Conservation (phyloP, 2,113 vertebrate species). For the Mobula hypostoma region DNA sequence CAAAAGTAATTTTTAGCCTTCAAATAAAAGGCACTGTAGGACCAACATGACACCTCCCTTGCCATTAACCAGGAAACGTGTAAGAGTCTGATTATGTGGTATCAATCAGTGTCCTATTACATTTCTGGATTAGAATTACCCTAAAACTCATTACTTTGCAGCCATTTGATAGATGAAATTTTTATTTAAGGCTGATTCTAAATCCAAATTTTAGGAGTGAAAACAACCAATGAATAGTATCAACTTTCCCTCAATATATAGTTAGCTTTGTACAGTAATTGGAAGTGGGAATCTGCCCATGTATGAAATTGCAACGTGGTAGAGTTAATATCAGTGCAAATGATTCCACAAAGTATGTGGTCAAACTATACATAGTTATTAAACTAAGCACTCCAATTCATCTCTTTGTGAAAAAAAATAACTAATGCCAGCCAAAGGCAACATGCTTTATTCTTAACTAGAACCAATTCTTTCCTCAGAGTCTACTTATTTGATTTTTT, state of each 20-base stretch:
- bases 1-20: background rate
- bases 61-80: background rate
- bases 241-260: background rate
- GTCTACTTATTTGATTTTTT: constrained; percentile 62
- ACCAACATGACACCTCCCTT: background rate
- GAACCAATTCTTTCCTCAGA: constrained; percentile 51
- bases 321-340: background rate
- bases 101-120: background rate
- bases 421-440: background rate
- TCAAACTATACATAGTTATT: background rate
- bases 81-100: background rate
- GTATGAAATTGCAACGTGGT: constrained; percentile 9
- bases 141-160: background rate
- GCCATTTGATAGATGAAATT: background rate
- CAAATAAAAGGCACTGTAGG: background rate
- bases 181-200: background rate
- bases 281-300: background rate
- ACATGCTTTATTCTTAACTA: constrained; percentile 41
- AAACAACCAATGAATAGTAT: constrained; percentile 5
- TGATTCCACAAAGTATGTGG: background rate
- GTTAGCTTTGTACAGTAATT: background rate
- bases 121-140: background rate
- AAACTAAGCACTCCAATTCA: background rate
- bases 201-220: constrained; percentile 7
- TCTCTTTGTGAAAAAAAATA: background rate